Base-by-base conservation (phyloP, 2,888 invertebrate genomes). In the Bedellia somnulentella region DNA sequence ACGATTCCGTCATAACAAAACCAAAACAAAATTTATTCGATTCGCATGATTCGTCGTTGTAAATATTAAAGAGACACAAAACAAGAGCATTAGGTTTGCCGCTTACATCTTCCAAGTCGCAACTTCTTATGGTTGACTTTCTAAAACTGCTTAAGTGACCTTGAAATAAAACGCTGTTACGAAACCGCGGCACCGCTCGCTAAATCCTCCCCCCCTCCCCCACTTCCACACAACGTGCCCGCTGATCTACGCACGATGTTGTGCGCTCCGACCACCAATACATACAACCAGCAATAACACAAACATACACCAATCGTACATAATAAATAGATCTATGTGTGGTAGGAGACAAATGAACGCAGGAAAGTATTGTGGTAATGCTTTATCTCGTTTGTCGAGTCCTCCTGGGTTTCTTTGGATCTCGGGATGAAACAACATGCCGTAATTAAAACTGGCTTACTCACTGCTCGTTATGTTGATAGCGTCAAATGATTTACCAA, bases 161-260 rank as follows among this genome's bases (percentile, higher is more conserved):
- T 76, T 76, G 76, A 76, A 73, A 71, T 66, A 67, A 67, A 73
- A 63, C 60, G 62, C 57, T 73, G 53, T 76, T 77, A 75, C 75
- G 71, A 75, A 70, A 76, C 66, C 59, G 68, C 67, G 61, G 52
- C 27, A 49, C 64, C 64, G 54, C 56, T 66, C 67, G 66, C 64
- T 51, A 59, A 58, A 55, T 57, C 52, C 53, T 17, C 18, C 24
- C 46, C 41, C 47, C 47, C 43, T 39, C 52, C 49, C 51, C 45
- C 45, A 45, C 46, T 48, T 48, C 46, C 37, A 35, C 50, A 57
- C 58, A 55, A 44, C 50, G 50, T 46, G 48, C 52, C 41, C 53
- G 49, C 56, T 46, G 50, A 52, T 51, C 54, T 59, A 61, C 67
- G 58, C 67, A 62, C 60, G 51, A 57, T 49, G 11, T 17, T n/a